Conservation (phyloP, 1,140 invertebrate genomes). For the Acyrthosiphon pisum region DNA sequence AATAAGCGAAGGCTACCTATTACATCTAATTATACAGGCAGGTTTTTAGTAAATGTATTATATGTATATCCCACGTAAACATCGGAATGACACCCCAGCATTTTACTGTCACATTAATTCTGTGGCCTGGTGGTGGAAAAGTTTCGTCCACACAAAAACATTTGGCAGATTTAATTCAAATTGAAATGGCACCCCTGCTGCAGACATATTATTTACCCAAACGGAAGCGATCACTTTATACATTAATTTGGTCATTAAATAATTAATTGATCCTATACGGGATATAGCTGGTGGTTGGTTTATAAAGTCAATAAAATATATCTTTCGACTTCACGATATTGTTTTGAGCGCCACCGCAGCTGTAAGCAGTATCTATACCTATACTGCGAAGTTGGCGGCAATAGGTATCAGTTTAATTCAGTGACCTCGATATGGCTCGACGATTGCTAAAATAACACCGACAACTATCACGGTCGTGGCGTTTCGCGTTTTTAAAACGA, state of each 20-base stretch:
- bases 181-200: not conserved
- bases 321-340: not conserved
- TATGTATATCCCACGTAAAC: no score
- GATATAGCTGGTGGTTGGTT: not conserved
- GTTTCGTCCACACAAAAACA: not conserved
- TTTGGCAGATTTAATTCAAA: not conserved
- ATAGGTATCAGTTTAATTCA: not conserved
- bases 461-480: not conserved
- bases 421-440: not conserved
- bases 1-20: no score
- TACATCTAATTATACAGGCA: no score
- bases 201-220: not conserved
- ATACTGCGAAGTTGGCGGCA: not conserved
- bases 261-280: not conserved
- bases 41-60: no score
- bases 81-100: no score
- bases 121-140: not conserved
- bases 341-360: not conserved
- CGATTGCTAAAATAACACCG: not conserved
- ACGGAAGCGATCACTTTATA: not conserved
- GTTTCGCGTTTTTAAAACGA: not conserved
- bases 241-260: not conserved
- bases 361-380: not conserved
- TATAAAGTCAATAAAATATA: not conserved
- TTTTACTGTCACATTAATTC: not conserved